Evolutionary conservation across 2,797 vertebrate species (phyloP), one percentile per base, ranked within the genome.

Genomic region (Lepus oiostolus): DNA sequence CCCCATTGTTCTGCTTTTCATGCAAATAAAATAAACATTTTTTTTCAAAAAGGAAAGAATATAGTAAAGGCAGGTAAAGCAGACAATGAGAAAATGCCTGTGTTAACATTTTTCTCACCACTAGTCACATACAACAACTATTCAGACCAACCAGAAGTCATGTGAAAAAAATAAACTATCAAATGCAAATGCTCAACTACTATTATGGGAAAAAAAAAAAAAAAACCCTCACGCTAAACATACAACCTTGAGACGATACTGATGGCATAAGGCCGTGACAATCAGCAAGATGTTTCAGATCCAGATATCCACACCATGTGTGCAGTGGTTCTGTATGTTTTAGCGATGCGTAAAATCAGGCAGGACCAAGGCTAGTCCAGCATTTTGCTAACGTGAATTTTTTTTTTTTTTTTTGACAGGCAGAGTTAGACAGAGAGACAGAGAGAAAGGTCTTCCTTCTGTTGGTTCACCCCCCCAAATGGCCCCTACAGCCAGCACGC

Each of bases 331-430:
- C 50, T 42, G 76, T 85, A 80, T 82, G 5, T 87, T 90, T 79
- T 72, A 72, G 42, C 42, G 52, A 2, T 93, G 17, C 88, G 90
- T 75, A 65, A 85, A 85, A 77, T 32, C 47, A 62, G n/a, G 7
- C 50, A 85, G 2, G 77, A 42, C 74, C 54, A 81, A 60, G 68
- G 75, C 35, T 47, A 88, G 58, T 63, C 32, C 17, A 72, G 67
- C 91, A 95, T 83, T 95, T 85, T 91, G 91, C 65, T 88, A 77
- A 79, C n/a, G 12, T 90, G 79, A 74, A 70, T 92, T 70, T 74
- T 90, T 75, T 9, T 42, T 5, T 32, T 32, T 42, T 7, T 47
- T 47, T 47, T 47, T 47, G 42, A 47, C 7, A 47, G 42, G 42
- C 42, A 47, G 42, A 47, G 42, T 47, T 9, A 47, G 42, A 47